Evolutionary conservation across 2,797 vertebrate genomes (phyloP).

Genomic region (Sebastes iracundus): DNA sequence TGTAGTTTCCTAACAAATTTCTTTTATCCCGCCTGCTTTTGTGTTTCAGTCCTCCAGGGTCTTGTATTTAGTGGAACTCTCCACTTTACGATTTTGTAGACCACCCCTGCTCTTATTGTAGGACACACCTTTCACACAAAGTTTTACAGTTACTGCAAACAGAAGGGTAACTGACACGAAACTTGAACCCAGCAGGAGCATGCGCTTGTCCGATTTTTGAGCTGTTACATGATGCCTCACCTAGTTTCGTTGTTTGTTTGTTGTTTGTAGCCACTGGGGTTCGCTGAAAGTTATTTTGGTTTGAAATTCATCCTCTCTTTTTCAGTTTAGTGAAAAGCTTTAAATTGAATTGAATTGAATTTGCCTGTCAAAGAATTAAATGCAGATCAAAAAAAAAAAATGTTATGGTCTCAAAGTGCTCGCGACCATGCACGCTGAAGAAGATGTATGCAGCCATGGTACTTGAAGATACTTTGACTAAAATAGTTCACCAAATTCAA

Average conservation of each 20-base stretch:
- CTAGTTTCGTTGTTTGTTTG: neutral
- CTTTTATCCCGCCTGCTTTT: constrained; percentile 14
- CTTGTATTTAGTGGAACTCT: neutral
- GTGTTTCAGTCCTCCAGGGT: neutral
- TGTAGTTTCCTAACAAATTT: constrained; percentile 33
- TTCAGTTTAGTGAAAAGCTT: neutral
- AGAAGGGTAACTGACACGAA: neutral
- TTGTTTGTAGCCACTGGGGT: neutral
- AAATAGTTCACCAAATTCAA: neutral
- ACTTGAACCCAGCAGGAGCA: constrained; percentile 15
- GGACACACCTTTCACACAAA: neutral
- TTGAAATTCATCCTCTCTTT: neutral
- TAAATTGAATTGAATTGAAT: neutral
- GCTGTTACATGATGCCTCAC: neutral
- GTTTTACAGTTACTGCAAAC: constrained; percentile 27
- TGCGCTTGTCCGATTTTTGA: neutral
- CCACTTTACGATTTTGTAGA: constrained; percentile 16
- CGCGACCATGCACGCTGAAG: neutral
- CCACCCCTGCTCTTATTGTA: constrained; percentile 34
- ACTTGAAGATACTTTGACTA: neutral
- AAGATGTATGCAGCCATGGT: neutral
- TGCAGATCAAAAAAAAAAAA: no score
- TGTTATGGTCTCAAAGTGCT: neutral
- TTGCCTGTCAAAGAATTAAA: neutral
- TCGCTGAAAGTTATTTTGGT: neutral